Conservation (phyloP, 1,140 invertebrate genomes). For the Drosophila miranda region DNA sequence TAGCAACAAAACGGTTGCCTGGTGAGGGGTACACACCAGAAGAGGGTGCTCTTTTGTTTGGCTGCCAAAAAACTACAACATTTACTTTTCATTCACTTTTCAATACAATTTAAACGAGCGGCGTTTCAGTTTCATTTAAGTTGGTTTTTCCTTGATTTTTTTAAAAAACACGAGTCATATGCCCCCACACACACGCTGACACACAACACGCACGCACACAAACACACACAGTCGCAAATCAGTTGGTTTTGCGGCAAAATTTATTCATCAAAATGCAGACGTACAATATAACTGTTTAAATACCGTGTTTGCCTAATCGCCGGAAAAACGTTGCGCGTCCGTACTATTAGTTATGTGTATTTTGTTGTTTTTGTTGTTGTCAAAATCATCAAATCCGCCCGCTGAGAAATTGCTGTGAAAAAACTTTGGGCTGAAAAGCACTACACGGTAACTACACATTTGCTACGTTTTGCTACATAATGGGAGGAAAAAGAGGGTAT, state of each 20-base stretch:
- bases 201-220: conserved; percentile 19
- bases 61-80: conserved; percentile 13
- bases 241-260: conserved; percentile 15
- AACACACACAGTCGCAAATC: conserved; percentile 13
- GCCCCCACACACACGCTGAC: conserved; percentile 23
- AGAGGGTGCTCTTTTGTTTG: background rate
- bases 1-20: conserved; percentile 4
- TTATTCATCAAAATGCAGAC: conserved; percentile 15
- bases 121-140: conserved; percentile 29
- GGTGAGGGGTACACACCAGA: too few relatives aligned
- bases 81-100: conserved; percentile 16
- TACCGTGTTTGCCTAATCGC: background rate
- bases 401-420: too few relatives aligned
- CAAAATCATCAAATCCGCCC: too few relatives aligned
- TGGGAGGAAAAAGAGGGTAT: too few relatives aligned
- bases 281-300: conserved; percentile 4
- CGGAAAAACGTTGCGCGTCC: conserved; percentile 25
- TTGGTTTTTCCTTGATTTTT: conserved; percentile 31
- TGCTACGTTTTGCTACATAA: too few relatives aligned
- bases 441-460: too few relatives aligned
- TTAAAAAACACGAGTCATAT: conserved; percentile 72
- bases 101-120: conserved; percentile 12
- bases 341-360: conserved; percentile 4
- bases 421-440: too few relatives aligned
- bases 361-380: background rate